Conservation (phyloP, 1,140 invertebrate species). For the Bombus waltoni region DNA sequence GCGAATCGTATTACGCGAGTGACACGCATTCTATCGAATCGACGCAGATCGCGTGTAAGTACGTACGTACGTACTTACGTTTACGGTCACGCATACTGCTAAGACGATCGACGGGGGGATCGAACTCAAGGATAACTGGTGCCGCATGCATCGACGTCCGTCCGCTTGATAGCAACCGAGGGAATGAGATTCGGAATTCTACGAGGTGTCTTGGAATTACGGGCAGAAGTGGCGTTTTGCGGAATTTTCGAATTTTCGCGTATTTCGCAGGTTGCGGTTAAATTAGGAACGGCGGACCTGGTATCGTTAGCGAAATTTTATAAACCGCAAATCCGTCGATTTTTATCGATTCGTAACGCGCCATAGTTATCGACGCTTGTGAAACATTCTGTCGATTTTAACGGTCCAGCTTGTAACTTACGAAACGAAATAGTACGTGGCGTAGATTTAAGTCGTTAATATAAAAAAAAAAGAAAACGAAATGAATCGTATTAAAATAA, state of each 20-base stretch:
- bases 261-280: accelerated
- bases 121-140: slow-evolving; percentile 81
- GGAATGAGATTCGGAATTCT: slow-evolving; percentile 45
- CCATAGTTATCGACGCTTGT: too few species aligned
- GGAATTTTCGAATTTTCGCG: neutral
- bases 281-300: neutral
- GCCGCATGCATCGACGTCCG: slow-evolving; percentile 37
- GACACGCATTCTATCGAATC: slow-evolving; percentile 30
- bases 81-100: slow-evolving; percentile 42
- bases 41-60: neutral
- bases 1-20: slow-evolving; percentile 34
- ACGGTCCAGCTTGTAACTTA: too few species aligned
- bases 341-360: too few species aligned
- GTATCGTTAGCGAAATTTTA: neutral
- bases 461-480: too few species aligned
- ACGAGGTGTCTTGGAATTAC: slow-evolving; percentile 7
- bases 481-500: too few species aligned
- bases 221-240: neutral
- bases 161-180: slow-evolving; percentile 11
- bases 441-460: too few species aligned
- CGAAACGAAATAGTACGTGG: too few species aligned
- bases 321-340: neutral
- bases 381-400: accelerated
- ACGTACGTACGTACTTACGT: slow-evolving; percentile 4
- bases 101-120: slow-evolving; percentile 62